Evolutionary conservation across 2,888 invertebrate genomes (phyloP), one percentile per base, ranked within the genome.

Genomic region (Eupithecia inturbata): DNA sequence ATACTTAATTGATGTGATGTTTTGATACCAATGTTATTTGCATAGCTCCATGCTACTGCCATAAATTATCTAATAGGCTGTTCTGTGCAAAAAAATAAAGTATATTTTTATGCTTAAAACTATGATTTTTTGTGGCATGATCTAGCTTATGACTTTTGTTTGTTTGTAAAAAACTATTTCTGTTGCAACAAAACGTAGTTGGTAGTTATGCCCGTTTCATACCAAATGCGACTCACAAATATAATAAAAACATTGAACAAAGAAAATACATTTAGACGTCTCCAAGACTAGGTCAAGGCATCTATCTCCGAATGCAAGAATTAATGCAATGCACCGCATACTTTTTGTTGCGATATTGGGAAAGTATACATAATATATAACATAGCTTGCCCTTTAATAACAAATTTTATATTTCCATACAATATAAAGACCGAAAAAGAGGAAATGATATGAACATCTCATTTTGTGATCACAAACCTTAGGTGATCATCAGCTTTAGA

Each of bases 311-410:
- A 75, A 71, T 69, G 62, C n/a, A 31, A 62, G 36, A 45, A 33
- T 71, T 41, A 62, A 70, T 49, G 69, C 57, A 64, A 36, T 33
- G 76, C 45, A 75, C 70, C 78, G 77, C 82, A 78, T 77, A 79
- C 78, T 83, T 82, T 57, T 14, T 3, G n/a, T 64, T n/a, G 75
- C 81, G 28, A 31, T 62, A 74, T 72, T 71, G 80, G 41, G 41
- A 10, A 41, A 3, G 3, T 36, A 9, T 10, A 36, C 36, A 36
- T 36, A 36, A 4, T 45, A 16, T 26, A 16, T 45, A 67, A 31
- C 57, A 26, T 45, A 45, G 19, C 7, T n/a, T 45, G n/a, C 19
- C 5, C 1, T n/a, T 45, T 7, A n/a, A 6, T 1, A 49, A n/a
- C n/a, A 49, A 49, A n/a, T 49, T 7, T 2, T 39, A 14, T 1